These are phyloP conservation scores for Brachyalestes nurse DNA, from an alignment of 2,797 vertebrate genomes.

Conservation along the genomic window DNA sequence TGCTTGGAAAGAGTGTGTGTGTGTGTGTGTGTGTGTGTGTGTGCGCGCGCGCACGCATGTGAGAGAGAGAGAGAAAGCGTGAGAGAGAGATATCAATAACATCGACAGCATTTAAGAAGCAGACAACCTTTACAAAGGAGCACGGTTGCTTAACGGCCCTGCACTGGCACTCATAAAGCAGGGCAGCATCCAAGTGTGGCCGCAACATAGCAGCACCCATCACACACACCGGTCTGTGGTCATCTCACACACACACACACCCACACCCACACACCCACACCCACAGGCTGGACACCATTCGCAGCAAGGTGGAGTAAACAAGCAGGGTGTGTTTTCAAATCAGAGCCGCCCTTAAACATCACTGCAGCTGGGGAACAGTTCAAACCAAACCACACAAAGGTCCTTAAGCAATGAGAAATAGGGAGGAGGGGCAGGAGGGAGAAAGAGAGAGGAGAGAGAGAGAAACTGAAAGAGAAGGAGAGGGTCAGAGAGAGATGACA, in stretches of 20 bases:
- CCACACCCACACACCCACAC: background rate
- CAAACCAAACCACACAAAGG: background rate
- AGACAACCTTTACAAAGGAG: slow-evolving; percentile 86
- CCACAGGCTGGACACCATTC: slow-evolving; percentile 39
- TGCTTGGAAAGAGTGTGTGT: slow-evolving; percentile 63
- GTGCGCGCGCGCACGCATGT: too few relatives aligned
- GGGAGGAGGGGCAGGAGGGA: too few relatives aligned
- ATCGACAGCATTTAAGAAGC: slow-evolving; percentile 83
- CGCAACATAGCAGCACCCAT: slow-evolving; percentile 51
- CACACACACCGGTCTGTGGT: slow-evolving; percentile 19
- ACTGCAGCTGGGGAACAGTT: background rate
- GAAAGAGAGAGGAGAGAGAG: background rate
- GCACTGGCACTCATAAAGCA: slow-evolving; percentile 76
- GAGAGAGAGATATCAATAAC: slow-evolving; percentile 81
- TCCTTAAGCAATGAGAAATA: too few relatives aligned
- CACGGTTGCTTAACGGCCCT: slow-evolving; percentile 76
- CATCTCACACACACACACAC: background rate
- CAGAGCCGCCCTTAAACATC: background rate
- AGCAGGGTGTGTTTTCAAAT: background rate
- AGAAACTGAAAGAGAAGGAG: background rate
- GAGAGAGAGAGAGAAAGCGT: slow-evolving; percentile 54
- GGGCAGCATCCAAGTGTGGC: slow-evolving; percentile 46
- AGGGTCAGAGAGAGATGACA: background rate
- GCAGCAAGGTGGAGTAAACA: background rate
- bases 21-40: too few relatives aligned